phyloP scores from a whole-genome alignment of 2,888 invertebrate species.

The Pterostichus niger region DNA sequence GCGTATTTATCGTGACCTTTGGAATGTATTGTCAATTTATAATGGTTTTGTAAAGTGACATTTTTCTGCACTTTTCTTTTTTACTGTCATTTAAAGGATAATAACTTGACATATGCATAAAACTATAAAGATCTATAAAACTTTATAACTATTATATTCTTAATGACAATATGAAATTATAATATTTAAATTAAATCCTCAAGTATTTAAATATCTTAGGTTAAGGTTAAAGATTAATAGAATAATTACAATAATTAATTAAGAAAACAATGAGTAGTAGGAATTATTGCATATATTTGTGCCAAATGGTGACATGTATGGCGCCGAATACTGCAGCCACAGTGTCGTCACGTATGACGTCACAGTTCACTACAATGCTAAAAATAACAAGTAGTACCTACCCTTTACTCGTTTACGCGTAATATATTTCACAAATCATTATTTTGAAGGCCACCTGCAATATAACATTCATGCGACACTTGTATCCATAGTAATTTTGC shows the following conservation, averaged over 20 bases:
- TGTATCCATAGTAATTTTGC: neutral
- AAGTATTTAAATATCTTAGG: too few relatives aligned
- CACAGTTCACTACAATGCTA: constrained; percentile 20
- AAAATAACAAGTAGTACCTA: constrained; percentile 37
- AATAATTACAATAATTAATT: too few relatives aligned
- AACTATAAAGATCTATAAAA: neutral
- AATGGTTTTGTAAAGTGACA: constrained; percentile 14
- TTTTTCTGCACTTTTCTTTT: constrained; percentile 30
- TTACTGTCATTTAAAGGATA: neutral
- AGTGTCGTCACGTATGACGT: constrained; percentile 31
- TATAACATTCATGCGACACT: constrained; percentile 30
- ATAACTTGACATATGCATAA: constrained; percentile 9
- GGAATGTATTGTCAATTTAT: constrained; percentile 32
- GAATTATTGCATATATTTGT: neutral
- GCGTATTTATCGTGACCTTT: constrained; percentile 37
- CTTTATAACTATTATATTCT: too few relatives aligned
- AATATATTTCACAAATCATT: constrained; percentile 45
- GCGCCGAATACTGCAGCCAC: neutral
- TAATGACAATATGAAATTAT: too few relatives aligned
- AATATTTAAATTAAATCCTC: too few relatives aligned
- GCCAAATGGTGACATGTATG: neutral
- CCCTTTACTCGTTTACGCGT: constrained; percentile 42
- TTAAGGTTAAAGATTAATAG: too few relatives aligned
- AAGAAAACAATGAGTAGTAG: too few relatives aligned
- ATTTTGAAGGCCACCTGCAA: constrained; percentile 28